Base-by-base conservation (phyloP, 2,797 vertebrate species). In the Mus spretus region DNA sequence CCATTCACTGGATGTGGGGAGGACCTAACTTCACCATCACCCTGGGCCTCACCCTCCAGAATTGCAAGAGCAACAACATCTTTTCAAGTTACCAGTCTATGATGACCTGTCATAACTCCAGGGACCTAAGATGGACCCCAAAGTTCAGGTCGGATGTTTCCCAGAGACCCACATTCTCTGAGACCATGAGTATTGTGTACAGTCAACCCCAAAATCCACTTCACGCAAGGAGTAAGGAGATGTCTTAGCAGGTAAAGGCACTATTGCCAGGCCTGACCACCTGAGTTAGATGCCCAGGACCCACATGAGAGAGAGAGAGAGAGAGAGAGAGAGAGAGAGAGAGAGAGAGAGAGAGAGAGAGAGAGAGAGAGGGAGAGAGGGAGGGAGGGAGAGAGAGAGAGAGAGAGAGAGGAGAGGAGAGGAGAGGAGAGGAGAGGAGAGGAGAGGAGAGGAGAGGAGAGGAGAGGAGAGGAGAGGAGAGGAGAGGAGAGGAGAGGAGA, bases 21-120 rank as follows among this genome's bases (percentile, higher is more conserved):
- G 40, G 12, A 77, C 40, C 63, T n/a, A 3, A 19, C 40, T 20
- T 5, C 44, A 44, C 44, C 44, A 44, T 44, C 44, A 44, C 44
- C 44, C 44, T 44, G 44, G 47, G 8, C 47, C 47, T 7, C 47
- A 6, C 50, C 34, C 79, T 67, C 40, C 0, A 1, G 12, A 57
- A 13, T 20, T 14, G 2, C 0, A n/a, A 31, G 67, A 9, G 59
- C 61, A 17, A 0, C 1, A 0, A 11, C 72, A 20, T 75, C 70
- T 59, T 3, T 37, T 15, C 20, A 4, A 22, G 34, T 2, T 53
- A 31, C 67, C 7, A 0, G 15, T 67, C 20, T n/a, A 65, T 0
- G 24, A 5, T 17, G 2, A 10, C 31, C 59, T 20, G 28, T 31
- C 8, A 28, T 0, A 1, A 47, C 82, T 20, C 11, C 0, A 11